phyloP scores from a whole-genome alignment of 2,797 vertebrate species.

The Chelon auratus region DNA sequence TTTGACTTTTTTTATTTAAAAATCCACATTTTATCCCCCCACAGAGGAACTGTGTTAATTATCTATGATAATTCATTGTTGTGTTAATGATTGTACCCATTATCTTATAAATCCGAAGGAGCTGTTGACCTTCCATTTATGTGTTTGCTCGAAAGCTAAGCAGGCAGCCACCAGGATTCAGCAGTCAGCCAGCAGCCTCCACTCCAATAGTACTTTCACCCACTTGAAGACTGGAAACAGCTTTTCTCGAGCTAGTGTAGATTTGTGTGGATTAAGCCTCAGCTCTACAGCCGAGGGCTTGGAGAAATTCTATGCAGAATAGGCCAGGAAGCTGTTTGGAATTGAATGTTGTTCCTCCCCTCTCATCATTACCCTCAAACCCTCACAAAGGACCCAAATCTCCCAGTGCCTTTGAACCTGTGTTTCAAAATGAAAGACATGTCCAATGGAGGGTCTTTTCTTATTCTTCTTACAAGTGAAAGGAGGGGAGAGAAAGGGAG shows the following conservation, averaged over 20 bases:
- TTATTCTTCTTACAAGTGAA: conserved; percentile 81
- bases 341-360: conserved; percentile 81
- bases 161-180: conserved; percentile 65
- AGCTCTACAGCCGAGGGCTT: conserved; percentile 64
- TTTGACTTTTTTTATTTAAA: conserved; percentile 11
- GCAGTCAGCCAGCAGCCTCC: conserved; percentile 78
- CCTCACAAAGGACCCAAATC: conserved; percentile 77
- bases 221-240: conserved; percentile 80
- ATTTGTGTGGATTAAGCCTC: conserved; percentile 81
- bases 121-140: conserved; percentile 76
- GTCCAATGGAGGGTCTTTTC: conserved; percentile 81
- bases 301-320: conserved; percentile 72
- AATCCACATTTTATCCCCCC: background rate
- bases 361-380: conserved; percentile 81
- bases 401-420: conserved; percentile 82
- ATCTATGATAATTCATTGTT: conserved; percentile 53
- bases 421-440: conserved; percentile 85
- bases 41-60: conserved; percentile 9
- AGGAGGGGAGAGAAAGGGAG: conserved; percentile 68
- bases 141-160: conserved; percentile 72
- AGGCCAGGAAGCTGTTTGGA: conserved; percentile 83
- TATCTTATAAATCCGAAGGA: conserved; percentile 65
- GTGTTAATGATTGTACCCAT: conserved; percentile 62
- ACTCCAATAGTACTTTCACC: conserved; percentile 76
- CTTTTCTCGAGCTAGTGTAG: conserved; percentile 79